Conservation (phyloP, 2,888 invertebrate species). For the Xestia rhomboidea region DNA sequence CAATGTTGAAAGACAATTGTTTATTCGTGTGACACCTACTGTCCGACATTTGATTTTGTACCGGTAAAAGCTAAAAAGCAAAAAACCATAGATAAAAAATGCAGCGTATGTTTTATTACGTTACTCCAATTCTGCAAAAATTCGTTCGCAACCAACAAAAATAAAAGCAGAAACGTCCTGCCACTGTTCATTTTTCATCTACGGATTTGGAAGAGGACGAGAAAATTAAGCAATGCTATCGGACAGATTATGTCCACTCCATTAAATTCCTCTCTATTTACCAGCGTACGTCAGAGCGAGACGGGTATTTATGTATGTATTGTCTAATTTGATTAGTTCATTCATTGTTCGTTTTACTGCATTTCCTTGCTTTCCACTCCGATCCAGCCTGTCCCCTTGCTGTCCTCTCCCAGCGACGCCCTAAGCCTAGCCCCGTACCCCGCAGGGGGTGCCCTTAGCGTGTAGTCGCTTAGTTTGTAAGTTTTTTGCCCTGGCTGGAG, state of each 20-base stretch:
- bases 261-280: constrained; percentile 50
- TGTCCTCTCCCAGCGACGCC: no score
- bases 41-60: neutral
- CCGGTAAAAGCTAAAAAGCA: constrained; percentile 7
- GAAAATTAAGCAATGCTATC: constrained; percentile 56
- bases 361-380: constrained; percentile 36
- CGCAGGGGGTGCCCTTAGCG: no score
- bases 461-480: no score
- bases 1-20: neutral
- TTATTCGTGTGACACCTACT: neutral
- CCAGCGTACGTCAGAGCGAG: constrained; percentile 26
- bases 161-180: constrained; percentile 39
- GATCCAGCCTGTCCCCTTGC: no score
- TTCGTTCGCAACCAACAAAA: constrained; percentile 1
- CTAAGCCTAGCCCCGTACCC: no score
- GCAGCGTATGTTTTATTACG: constrained; percentile 16
- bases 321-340: constrained; percentile 48
- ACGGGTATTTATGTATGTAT: constrained; percentile 38
- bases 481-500: no score
- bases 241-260: constrained; percentile 55
- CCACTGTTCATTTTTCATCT: constrained; percentile 49
- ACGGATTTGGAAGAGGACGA: constrained; percentile 32
- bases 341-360: constrained; percentile 53
- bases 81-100: constrained; percentile 2
- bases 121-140: constrained; percentile 10